These are phyloP conservation scores for Mormyrops boulengeri DNA, from an alignment of 2,797 vertebrate genomes.

Conservation along the genomic window DNA sequence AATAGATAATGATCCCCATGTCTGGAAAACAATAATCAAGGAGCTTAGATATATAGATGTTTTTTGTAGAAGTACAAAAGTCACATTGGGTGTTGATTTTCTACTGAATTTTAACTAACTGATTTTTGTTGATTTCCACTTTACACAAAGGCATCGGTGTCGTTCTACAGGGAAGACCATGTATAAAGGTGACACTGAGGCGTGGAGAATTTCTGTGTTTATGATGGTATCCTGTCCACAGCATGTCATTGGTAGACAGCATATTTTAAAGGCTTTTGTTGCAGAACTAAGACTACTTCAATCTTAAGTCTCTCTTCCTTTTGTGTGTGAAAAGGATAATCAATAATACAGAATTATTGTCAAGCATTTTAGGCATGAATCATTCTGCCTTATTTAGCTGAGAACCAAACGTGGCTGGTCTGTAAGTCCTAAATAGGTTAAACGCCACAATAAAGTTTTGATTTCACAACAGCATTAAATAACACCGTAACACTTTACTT, in stretches of 20 bases:
- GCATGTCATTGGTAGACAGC: neutral
- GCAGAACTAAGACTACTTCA: neutral
- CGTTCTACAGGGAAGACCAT: neutral
- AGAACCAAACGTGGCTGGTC: neutral
- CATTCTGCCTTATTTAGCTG: neutral
- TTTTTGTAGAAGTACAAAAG: neutral
- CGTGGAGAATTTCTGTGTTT: neutral
- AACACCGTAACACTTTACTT: neutral
- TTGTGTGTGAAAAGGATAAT: neutral
- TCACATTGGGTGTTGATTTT: neutral
- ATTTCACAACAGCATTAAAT: neutral
- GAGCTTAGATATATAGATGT: neutral
- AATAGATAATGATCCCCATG: neutral
- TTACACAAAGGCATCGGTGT: neutral
- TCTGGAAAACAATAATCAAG: neutral
- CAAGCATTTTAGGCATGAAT: neutral
- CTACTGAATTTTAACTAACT: neutral
- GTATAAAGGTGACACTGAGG: neutral
- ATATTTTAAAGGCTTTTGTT: neutral
- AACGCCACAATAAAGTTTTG: neutral
- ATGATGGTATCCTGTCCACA: neutral
- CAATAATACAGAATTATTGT: neutral
- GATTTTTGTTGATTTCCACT: neutral
- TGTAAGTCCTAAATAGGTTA: neutral
- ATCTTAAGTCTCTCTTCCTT: neutral